Evolutionary conservation across 2,888 invertebrate species (phyloP).

Genomic region (Athalia cordata): DNA sequence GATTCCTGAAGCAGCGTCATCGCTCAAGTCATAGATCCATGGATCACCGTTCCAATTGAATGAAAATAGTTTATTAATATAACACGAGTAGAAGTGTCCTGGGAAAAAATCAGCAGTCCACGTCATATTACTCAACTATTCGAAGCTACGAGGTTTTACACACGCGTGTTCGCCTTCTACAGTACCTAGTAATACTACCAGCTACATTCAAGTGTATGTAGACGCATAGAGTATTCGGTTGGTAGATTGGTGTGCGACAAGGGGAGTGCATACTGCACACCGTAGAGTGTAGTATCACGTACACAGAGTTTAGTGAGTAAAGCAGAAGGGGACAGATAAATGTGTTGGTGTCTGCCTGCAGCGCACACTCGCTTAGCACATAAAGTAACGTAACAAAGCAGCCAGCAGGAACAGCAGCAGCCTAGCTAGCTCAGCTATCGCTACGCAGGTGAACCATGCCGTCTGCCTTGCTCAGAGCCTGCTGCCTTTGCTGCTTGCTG

Average conservation of each 20-base stretch:
- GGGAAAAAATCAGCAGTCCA: no score
- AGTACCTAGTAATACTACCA: no score
- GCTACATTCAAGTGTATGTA: no score
- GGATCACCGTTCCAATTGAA: no score
- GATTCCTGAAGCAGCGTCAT: no score
- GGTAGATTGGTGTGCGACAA: not conserved
- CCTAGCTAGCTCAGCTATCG: conserved; percentile 22
- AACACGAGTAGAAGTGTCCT: no score
- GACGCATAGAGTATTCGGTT: not conserved
- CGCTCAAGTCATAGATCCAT: no score
- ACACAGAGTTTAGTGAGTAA: not conserved
- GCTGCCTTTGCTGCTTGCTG: conserved; percentile 26
- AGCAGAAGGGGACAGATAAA: not conserved
- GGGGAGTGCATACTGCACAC: not conserved
- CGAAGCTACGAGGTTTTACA: no score
- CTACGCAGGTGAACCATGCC: conserved; percentile 51
- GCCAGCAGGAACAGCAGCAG: not conserved
- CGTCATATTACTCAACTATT: no score
- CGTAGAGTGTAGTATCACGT: not conserved
- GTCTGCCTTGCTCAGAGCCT: conserved; percentile 56
- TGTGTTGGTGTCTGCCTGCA: not conserved
- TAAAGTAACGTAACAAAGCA: not conserved
- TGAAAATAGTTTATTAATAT: no score
- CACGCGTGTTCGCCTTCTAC: no score
- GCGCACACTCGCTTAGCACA: no score